Percentiles rank a stretch among this genome's conserved stretches.
Evolutionary conservation across 2,888 invertebrate genomes (phyloP).

Genomic region (Perdita meconis): DNA sequence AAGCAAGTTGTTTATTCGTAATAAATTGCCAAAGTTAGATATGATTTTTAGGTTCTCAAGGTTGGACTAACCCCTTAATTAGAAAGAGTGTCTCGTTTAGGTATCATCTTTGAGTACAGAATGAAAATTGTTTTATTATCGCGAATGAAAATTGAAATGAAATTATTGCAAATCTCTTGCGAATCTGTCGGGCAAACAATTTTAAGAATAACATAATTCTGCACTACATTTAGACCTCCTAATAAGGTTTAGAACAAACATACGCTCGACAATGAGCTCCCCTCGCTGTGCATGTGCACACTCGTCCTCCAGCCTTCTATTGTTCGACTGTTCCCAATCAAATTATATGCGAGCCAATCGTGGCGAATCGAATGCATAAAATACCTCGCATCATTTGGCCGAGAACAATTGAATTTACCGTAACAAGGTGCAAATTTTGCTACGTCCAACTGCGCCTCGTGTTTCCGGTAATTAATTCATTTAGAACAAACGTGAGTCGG

Average conservation of each 20-base stretch:
- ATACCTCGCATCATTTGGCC: slow-evolving; percentile 30
- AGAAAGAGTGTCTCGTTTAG: too few relatives aligned
- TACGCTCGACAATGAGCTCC: slow-evolving; percentile 14
- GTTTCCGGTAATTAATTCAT: slow-evolving; percentile 16
- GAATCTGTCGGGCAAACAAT: slow-evolving; percentile 45
- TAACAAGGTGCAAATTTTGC: neutral
- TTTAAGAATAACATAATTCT: slow-evolving; percentile 46
- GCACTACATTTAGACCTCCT: slow-evolving; percentile 24
- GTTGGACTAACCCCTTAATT: too few relatives aligned
- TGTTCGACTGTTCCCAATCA: slow-evolving; percentile 61
- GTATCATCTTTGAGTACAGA: too few relatives aligned
- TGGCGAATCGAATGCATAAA: slow-evolving; percentile 44
- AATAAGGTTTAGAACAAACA: neutral
- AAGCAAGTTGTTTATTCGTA: too few relatives aligned
- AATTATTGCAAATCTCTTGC: slow-evolving; percentile 54
- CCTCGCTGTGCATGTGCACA: neutral
- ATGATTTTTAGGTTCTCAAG: too few relatives aligned
- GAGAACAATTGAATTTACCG: slow-evolving; percentile 29
- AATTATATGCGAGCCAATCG: slow-evolving; percentile 68
- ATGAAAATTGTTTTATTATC: too few relatives aligned
- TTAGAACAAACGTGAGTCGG: neutral
- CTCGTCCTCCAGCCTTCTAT: slow-evolving; percentile 25
- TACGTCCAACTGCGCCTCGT: neutral
- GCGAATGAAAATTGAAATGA: too few relatives aligned
- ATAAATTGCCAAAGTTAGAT: too few relatives aligned